Conservation (phyloP, 2,113 vertebrate genomes). For the Thalassoma bifasciatum region DNA sequence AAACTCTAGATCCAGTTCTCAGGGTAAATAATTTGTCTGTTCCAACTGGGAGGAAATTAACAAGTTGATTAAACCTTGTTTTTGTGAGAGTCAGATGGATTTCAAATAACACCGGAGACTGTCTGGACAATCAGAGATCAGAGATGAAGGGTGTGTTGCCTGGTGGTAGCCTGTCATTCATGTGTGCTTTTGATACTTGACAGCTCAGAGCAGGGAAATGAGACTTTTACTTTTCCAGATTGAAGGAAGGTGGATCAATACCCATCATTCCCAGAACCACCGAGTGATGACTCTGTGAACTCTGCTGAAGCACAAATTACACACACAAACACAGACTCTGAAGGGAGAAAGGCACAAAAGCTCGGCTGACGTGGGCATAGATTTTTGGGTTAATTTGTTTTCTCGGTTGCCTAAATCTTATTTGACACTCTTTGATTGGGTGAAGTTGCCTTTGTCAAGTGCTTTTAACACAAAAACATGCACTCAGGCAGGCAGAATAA, state of each 20-base stretch:
- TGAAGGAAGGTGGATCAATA: conserved; percentile 38
- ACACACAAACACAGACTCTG: background rate
- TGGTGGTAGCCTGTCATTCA: background rate
- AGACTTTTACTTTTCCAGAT: background rate
- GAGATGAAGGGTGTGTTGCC: background rate
- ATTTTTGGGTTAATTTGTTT: conserved; percentile 23
- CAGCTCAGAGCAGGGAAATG: conserved; percentile 8
- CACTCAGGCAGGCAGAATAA: background rate
- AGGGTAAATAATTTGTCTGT: background rate
- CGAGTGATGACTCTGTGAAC: background rate
- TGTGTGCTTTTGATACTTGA: conserved; percentile 6
- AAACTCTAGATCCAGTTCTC: background rate
- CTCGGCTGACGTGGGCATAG: conserved; percentile 4
- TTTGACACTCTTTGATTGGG: conserved; percentile 24
- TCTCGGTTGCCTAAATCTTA: conserved; percentile 16
- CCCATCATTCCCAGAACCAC: conserved; percentile 21
- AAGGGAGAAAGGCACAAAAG: background rate
- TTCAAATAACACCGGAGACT: background rate
- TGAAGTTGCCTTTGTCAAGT: conserved; percentile 3
- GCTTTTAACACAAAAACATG: background rate
- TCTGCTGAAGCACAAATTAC: conserved; percentile 15
- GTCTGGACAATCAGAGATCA: background rate
- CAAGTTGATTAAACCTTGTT: background rate
- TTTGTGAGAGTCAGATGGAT: background rate
- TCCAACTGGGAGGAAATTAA: background rate